Conservation (phyloP, 2,113 vertebrate genomes). For the Emberiza fucata region DNA sequence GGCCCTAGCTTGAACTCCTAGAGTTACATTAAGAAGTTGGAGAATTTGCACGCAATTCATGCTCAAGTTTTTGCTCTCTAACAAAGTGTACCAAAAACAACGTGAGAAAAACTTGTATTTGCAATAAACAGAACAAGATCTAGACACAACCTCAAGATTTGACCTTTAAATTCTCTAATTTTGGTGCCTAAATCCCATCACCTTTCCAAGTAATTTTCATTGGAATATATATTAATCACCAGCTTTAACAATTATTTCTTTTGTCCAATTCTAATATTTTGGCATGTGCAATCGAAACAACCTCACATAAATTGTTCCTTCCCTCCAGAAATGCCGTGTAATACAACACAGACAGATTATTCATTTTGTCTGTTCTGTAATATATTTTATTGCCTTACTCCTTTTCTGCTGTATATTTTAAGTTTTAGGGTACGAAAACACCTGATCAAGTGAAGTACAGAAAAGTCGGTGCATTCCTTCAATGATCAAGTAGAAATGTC, state of each 20-base stretch:
- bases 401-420: not conserved
- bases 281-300: not conserved
- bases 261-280: not conserved
- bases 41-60: not conserved
- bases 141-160: not conserved
- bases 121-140: not conserved
- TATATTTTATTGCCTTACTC: not conserved
- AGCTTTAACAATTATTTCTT: not conserved
- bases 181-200: not conserved
- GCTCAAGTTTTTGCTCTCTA: not conserved
- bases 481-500: not conserved
- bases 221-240: not conserved
- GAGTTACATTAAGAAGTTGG: not conserved
- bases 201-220: not conserved
- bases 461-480: not conserved
- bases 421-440: not conserved
- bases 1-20: not conserved
- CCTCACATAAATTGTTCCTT: not conserved
- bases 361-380: not conserved
- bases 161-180: not conserved
- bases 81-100: not conserved
- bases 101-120: not conserved
- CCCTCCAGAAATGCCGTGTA: not conserved
- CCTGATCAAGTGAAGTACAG: not conserved
- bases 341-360: not conserved